Conservation (phyloP, 2,113 vertebrate species). For the Phaethon lepturus region DNA sequence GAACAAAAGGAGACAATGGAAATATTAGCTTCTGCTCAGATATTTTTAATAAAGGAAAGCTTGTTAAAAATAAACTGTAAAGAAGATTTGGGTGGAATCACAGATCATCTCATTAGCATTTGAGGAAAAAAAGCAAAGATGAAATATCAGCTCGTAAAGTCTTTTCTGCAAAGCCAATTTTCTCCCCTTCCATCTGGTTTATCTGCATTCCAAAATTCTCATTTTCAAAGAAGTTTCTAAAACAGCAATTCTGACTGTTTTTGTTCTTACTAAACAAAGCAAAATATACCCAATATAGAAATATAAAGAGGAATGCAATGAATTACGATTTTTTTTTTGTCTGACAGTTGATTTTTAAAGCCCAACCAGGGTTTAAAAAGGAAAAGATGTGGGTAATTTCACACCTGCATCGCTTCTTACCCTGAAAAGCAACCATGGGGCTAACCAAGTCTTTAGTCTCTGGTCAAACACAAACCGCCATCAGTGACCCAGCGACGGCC, state of each 20-base stretch:
- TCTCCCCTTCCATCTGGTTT: conserved; percentile 57
- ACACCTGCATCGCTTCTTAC: neutral
- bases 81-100: conserved; percentile 56
- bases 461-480: neutral
- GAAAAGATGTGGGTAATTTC: neutral
- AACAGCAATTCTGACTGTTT: conserved; percentile 45
- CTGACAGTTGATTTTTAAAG: conserved; percentile 31
- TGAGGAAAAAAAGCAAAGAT: conserved; percentile 1
- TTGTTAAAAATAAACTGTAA: conserved; percentile 64
- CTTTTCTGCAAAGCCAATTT: conserved; percentile 48
- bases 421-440: neutral
- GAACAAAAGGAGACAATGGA: conserved; percentile 41
- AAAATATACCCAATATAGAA: neutral
- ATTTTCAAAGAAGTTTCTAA: conserved; percentile 48
- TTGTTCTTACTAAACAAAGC: conserved; percentile 51
- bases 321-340: neutral
- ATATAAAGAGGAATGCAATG: neutral
- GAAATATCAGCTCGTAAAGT: conserved; percentile 42
- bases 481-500: neutral
- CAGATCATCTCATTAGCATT: conserved; percentile 64
- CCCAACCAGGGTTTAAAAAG: neutral
- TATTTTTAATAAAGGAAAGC: conserved; percentile 60
- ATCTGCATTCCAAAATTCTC: conserved; percentile 36
- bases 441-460: neutral
- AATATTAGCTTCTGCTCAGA: conserved; percentile 19